Base-by-base conservation (phyloP, 2,113 vertebrate species). In the Lophura nycthemera region DNA sequence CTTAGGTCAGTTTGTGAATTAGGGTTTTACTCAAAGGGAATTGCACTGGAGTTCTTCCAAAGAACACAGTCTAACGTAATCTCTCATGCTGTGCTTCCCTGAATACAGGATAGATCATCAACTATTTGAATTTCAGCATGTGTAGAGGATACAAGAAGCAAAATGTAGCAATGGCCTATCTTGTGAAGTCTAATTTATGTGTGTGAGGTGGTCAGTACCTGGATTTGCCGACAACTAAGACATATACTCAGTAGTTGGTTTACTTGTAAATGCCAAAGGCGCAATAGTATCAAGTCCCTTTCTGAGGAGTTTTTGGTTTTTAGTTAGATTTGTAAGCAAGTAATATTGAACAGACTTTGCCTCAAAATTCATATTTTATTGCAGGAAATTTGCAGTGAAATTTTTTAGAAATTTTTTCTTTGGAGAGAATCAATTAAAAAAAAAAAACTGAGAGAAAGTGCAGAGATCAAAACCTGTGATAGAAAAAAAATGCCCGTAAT, bases 221-320 rank as follows among this genome's bases (percentile, higher is more conserved):
- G 75, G 52, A 73, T 88, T 93, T 90, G 43, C 88, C 89, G 72
- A 64, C 79, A 83, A 50, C 36, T 38, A 81, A 94, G 91, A 79
- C 77, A 75, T 70, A 52, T 95, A 78, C 24, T 94, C 95, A 84
- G 43, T 63, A 45, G 80, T 78, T 82, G 93, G 86, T 56, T 96
- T 89, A 43, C 66, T 90, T 93, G 48, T 76, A 84, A 93, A 91
- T 85, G 90, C 86, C 94, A 96, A 96, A 89, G 80, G 69, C 79
- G 24, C 19, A 6, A 47, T 88, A 96, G 72, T n/a, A 5, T 88
- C 79, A 93, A 93, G 84, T 87, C 59, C 80, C 43, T 70, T 78
- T 91, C 93, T 60, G 61, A 94, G 75, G 67, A 75, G 65, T 60
- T 87, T 84, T 90, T 78, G 63, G 30, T 76, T 77, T 63, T 1